These are phyloP conservation scores for Choreutis nemorana DNA, from an alignment of 2,888 invertebrate genomes.

Conservation along the genomic window DNA sequence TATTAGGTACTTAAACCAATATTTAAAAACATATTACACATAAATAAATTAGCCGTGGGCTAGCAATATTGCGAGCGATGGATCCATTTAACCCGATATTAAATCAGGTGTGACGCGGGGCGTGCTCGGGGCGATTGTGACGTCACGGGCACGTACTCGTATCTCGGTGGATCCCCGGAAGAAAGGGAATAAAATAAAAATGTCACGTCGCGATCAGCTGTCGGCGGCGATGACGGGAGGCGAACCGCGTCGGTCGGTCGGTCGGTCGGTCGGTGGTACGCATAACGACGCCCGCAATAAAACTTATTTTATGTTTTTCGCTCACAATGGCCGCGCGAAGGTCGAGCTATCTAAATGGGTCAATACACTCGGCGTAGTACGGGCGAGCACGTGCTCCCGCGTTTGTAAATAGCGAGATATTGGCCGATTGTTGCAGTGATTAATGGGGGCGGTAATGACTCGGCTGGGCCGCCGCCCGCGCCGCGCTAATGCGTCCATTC, in stretches of 20 bases:
- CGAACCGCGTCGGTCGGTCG: constrained; percentile 27
- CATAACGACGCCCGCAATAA: constrained; percentile 66
- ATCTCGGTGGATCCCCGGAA: constrained; percentile 65
- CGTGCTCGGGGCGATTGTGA: constrained; percentile 52
- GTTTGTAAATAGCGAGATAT: constrained; percentile 68
- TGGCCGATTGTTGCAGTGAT: constrained; percentile 67
- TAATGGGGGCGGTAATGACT: constrained; percentile 66
- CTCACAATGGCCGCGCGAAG: constrained; percentile 67
- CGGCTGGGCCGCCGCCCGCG: constrained; percentile 32
- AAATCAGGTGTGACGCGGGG: constrained; percentile 45
- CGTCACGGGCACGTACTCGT: constrained; percentile 63
- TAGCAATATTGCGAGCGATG: background rate
- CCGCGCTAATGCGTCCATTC: constrained; percentile 60
- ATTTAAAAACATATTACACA: too few relatives aligned
- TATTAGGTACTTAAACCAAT: too few relatives aligned
- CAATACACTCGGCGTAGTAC: constrained; percentile 65
- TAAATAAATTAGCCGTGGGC: too few relatives aligned
- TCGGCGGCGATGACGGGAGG: constrained; percentile 47
- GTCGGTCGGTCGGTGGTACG: constrained; percentile 59
- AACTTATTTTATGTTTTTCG: constrained; percentile 68
- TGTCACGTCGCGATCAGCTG: constrained; percentile 68
- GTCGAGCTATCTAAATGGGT: constrained; percentile 68
- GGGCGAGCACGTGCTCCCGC: constrained; percentile 62
- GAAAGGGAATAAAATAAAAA: constrained; percentile 65
- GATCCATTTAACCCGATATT: constrained; percentile 42